A percentile compares a stretch with the other conserved stretches of the same genome.
phyloP scores from a whole-genome alignment of 2,113 vertebrate species.

The Varanus komodoensis region DNA sequence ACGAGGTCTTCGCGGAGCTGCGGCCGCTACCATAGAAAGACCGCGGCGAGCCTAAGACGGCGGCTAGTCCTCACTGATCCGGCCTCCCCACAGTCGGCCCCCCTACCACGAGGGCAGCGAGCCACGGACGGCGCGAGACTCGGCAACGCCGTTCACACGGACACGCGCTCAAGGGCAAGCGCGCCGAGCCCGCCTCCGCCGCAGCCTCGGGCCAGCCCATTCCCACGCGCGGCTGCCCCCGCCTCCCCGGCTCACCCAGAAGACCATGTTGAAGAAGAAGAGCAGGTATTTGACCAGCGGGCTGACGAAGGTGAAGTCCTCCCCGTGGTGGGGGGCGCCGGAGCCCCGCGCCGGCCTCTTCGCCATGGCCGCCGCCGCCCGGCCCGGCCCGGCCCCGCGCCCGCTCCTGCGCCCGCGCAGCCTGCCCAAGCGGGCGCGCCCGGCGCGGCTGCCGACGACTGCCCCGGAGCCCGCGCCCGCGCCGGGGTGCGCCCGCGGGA shows the following conservation, averaged over 20 bases:
- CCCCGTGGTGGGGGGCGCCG: conserved; percentile 35
- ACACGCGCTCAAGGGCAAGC: background rate
- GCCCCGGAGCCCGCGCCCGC: too few relatives aligned
- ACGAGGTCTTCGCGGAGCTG: background rate
- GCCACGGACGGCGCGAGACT: too few relatives aligned
- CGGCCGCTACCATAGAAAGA: background rate
- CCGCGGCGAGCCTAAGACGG: background rate
- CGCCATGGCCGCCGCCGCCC: conserved; percentile 73
- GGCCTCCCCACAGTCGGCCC: too few relatives aligned
- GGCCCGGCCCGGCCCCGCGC: background rate
- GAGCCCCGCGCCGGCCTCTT: conserved; percentile 55
- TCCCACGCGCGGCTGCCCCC: background rate
- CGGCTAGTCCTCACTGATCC: too few relatives aligned
- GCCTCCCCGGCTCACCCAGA: conserved; percentile 87
- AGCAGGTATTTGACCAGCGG: conserved; percentile 90
- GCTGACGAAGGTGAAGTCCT: conserved; percentile 88
- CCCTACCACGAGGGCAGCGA: too few relatives aligned
- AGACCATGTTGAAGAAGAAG: conserved; percentile 91
- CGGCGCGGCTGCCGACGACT: background rate
- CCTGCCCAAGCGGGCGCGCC: background rate
- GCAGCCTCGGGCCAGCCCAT: background rate
- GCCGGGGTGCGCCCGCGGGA: background rate
- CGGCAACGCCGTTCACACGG: too few relatives aligned
- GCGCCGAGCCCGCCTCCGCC: too few relatives aligned
- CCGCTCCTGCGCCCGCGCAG: background rate